These are phyloP conservation scores for Toxostoma redivivum DNA, from an alignment of 2,113 vertebrate species.

Conservation along the genomic window DNA sequence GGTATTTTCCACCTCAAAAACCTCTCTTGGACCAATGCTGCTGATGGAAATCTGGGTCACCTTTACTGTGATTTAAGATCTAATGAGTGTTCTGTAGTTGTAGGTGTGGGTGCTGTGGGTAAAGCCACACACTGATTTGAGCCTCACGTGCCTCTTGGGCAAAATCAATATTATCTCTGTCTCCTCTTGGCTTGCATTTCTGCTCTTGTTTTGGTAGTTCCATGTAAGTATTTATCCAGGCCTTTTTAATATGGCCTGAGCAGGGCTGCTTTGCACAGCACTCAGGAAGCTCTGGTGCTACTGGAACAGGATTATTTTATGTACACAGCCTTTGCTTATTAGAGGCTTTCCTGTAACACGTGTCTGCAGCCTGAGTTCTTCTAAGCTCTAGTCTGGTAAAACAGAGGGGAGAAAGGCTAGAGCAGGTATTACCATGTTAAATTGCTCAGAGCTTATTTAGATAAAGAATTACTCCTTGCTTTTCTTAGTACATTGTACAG, in stretches of 20 bases:
- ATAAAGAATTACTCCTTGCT: constrained; percentile 29
- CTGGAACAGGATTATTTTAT: not conserved
- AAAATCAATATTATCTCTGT: not conserved
- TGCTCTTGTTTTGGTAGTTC: not conserved
- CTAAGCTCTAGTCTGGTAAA: not conserved
- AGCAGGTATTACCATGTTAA: constrained; percentile 32
- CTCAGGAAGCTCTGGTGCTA: not conserved
- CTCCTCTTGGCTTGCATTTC: not conserved
- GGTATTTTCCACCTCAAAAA: not conserved
- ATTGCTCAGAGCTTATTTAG: constrained; percentile 47
- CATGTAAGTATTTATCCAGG: not conserved
- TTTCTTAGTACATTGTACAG: constrained; percentile 11
- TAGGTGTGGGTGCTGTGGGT: not conserved
- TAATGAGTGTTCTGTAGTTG: not conserved
- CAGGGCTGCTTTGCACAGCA: not conserved
- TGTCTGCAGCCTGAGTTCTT: not conserved
- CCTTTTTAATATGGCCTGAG: not conserved
- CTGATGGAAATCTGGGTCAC: not conserved
- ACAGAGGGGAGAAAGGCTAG: not conserved
- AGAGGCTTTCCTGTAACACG: constrained; percentile 21
- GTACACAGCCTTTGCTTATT: constrained; percentile 3
- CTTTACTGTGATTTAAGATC: not conserved
- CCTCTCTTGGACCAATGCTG: not conserved
- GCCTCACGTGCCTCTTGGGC: not conserved
- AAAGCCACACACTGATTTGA: not conserved